Conservation (phyloP, 1,140 invertebrate species). For the Cydia pomonella region DNA sequence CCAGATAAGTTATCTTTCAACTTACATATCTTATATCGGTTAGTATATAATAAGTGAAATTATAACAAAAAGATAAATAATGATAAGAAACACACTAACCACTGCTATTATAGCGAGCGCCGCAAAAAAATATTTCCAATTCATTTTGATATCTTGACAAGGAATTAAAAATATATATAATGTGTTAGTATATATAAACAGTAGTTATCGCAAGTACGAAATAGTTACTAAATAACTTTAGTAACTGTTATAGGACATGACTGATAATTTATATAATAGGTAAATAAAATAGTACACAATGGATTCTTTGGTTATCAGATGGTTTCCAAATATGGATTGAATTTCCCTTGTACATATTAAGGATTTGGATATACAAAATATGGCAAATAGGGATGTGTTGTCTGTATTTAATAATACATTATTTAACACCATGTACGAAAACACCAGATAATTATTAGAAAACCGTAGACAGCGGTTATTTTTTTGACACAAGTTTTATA, state of each 20-base stretch:
- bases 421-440: too few species aligned
- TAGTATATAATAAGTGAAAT: background rate
- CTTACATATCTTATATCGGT: constrained; percentile 10
- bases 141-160: background rate
- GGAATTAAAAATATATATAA: background rate
- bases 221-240: background rate
- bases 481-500: too few species aligned
- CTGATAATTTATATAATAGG: constrained; percentile 3
- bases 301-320: background rate
- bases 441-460: too few species aligned
- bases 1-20: background rate
- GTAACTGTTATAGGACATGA: background rate
- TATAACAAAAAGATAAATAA: constrained; percentile 12
- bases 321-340: background rate
- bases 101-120: background rate
- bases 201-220: background rate
- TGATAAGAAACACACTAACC: constrained; percentile 26
- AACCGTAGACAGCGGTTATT: too few species aligned
- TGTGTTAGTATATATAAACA: constrained; percentile 8
- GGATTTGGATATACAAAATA: too few species aligned
- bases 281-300: background rate
- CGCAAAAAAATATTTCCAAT: constrained; percentile 18
- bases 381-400: too few species aligned
- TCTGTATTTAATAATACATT: too few species aligned
- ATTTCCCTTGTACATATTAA: background rate